Evolutionary conservation across 2,113 vertebrate genomes (phyloP).

Genomic region (Himantopus leucocephalus): DNA sequence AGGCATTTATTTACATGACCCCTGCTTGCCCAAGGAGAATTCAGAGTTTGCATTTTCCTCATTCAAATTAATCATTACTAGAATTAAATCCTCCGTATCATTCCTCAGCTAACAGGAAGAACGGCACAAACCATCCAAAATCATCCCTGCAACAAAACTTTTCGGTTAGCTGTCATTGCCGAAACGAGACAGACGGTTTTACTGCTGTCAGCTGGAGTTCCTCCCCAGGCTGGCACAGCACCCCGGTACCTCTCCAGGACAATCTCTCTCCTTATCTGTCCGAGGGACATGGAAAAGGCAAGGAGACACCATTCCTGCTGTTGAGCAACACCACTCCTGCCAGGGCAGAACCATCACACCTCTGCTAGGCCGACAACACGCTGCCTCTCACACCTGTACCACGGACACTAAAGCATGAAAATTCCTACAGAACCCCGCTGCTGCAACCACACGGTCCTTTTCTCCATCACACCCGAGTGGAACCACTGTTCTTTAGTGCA

Average conservation of each 20-base stretch:
- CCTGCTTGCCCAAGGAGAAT: constrained; percentile 17
- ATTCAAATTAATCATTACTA: constrained; percentile 8
- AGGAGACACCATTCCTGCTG: neutral
- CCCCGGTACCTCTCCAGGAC: neutral
- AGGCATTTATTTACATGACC: constrained; percentile 43
- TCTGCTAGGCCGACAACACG: neutral
- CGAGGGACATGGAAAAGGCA: neutral
- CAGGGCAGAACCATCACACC: neutral
- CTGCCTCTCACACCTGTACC: neutral
- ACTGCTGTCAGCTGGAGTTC: neutral
- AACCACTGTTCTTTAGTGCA: rapidly evolving
- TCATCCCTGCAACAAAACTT: neutral
- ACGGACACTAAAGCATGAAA: neutral
- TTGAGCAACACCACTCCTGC: neutral
- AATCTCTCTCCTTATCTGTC: neutral
- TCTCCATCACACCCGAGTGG: rapidly evolving
- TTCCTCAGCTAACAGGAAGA: neutral
- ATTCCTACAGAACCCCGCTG: neutral
- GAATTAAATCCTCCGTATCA: neutral
- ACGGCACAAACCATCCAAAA: neutral
- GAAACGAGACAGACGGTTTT: neutral
- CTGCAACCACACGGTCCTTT: neutral
- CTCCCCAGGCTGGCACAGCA: neutral
- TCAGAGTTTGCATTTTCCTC: constrained; percentile 1
- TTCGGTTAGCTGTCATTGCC: neutral